These are phyloP conservation scores for Pseudomyrmex flavicornis DNA, from an alignment of 1,140 invertebrate species.

Conservation along the genomic window DNA sequence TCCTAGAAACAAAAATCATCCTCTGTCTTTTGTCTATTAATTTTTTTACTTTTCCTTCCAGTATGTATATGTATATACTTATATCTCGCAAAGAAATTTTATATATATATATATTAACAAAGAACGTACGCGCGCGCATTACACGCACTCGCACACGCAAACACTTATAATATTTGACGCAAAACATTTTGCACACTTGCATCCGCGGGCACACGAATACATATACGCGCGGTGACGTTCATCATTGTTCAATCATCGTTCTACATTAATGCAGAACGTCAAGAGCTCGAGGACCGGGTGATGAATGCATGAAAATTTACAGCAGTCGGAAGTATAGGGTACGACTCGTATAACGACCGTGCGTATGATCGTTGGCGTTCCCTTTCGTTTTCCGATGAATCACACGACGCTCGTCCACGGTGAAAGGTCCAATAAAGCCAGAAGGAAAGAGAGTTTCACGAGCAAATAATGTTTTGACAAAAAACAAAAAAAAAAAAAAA, in stretches of 20 bases:
- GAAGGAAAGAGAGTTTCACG: slow-evolving; percentile 2
- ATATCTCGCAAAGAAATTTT: slow-evolving; percentile 27
- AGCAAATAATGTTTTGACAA: not conserved
- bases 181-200: not conserved
- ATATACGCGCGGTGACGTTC: slow-evolving; percentile 16
- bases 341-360: slow-evolving; percentile 28
- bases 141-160: not conserved
- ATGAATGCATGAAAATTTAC: slow-evolving; percentile 57
- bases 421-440: slow-evolving; percentile 61
- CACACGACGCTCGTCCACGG: slow-evolving; percentile 40
- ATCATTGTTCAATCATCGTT: slow-evolving; percentile 40
- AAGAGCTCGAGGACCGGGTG: slow-evolving; percentile 25
- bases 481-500: not conserved
- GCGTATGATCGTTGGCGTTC: slow-evolving; percentile 28
- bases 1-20: slow-evolving; percentile 57
- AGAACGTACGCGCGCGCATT: slow-evolving; percentile 36
- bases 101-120: slow-evolving; percentile 11
- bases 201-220: slow-evolving; percentile 23
- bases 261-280: slow-evolving; percentile 21
- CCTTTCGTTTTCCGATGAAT: slow-evolving; percentile 57
- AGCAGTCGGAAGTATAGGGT: slow-evolving; percentile 39
- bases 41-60: slow-evolving; percentile 62
- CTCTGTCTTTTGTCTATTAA: slow-evolving; percentile 67
- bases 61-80: slow-evolving; percentile 65
- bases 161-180: not conserved